A percentile compares a stretch with the other conserved stretches of the same genome.
phyloP scores from a whole-genome alignment of 2,888 invertebrate species.

The Pammene aurita region DNA sequence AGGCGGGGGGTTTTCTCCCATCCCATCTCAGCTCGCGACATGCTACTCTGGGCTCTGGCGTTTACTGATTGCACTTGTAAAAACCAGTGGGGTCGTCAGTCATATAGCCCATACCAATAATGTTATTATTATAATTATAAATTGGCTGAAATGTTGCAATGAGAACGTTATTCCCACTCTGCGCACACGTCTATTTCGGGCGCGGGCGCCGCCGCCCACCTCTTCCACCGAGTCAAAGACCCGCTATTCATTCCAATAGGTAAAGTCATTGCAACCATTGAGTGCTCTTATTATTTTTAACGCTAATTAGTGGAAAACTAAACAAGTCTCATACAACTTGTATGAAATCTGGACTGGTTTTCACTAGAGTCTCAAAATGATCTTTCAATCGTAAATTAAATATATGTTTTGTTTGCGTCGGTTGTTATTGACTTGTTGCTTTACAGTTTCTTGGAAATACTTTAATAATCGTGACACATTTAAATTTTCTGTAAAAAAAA shows the following conservation, averaged over 20 bases:
- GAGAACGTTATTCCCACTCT: not conserved
- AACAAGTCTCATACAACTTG: no score
- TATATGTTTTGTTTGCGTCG: not conserved
- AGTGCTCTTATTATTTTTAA: conserved; percentile 35
- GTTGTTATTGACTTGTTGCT: not conserved
- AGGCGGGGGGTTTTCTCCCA: no score
- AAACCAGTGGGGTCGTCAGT: no score
- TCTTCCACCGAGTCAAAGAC: conserved; percentile 55
- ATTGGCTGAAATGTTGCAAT: conserved; percentile 31
- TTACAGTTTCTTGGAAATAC: not conserved
- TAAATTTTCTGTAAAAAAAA: no score
- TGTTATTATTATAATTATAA: conserved; percentile 3
- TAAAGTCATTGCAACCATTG: conserved; percentile 31
- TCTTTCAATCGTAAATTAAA: not conserved
- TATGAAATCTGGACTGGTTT: no score
- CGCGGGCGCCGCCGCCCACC: conserved; percentile 54
- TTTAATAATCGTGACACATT: not conserved
- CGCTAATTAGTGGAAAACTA: no score
- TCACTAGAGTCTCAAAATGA: conserved; percentile 20
- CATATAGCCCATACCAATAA: no score
- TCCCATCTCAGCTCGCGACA: no score
- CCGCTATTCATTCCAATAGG: conserved; percentile 43
- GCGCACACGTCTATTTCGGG: conserved; percentile 38
- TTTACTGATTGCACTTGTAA: no score
- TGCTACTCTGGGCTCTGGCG: no score